Conservation (phyloP, 2,797 vertebrate species). For the Gastrophryne carolinensis region DNA sequence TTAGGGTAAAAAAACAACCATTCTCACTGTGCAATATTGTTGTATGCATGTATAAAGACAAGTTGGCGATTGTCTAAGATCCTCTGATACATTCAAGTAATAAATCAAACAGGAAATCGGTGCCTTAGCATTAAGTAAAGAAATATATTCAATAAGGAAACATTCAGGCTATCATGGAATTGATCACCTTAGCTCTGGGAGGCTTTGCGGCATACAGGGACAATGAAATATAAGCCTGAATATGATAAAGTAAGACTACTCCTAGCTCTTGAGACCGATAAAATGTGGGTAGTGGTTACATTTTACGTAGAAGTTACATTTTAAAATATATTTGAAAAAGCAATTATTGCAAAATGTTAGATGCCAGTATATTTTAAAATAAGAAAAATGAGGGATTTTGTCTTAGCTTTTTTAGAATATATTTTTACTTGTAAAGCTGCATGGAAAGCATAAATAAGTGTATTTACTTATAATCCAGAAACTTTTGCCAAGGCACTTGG, state of each 20-base stretch:
- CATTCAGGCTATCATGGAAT: constrained; percentile 36
- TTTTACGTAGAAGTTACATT: constrained; percentile 1
- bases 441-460: constrained; percentile 24
- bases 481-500: neutral
- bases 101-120: constrained; percentile 26
- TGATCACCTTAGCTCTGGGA: constrained; percentile 35
- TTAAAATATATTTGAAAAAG: constrained; percentile 7
- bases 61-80: neutral
- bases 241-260: constrained; percentile 24
- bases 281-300: constrained; percentile 1
- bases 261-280: constrained; percentile 22
- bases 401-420: constrained; percentile 1
- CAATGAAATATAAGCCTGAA: constrained; percentile 21
- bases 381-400: neutral
- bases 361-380: neutral
- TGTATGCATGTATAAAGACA: neutral
- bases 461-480: constrained; percentile 28
- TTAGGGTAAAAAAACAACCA: neutral
- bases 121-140: constrained; percentile 25
- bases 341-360: constrained; percentile 6
- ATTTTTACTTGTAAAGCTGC: constrained; percentile 4
- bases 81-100: neutral
- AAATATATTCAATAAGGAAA: constrained; percentile 33
- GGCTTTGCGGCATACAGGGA: constrained; percentile 18
- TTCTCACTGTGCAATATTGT: neutral